A percentile compares a stretch with the other conserved stretches of the same genome.
These are phyloP conservation scores for Uloborus plumipes DNA, from an alignment of 2,888 invertebrate species.

Conservation along the genomic window DNA sequence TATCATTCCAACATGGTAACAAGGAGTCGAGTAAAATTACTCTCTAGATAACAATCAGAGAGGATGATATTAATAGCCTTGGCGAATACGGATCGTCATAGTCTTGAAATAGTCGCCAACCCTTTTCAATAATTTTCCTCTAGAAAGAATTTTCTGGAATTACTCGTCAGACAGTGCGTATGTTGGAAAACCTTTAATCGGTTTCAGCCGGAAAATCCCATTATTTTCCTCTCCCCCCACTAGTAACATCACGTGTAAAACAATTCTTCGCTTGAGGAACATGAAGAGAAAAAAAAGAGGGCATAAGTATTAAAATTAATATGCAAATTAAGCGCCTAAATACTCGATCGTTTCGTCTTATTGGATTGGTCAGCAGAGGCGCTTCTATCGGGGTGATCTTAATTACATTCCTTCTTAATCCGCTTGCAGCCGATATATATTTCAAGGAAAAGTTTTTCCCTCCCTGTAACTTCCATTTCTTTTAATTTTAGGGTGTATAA, in stretches of 20 bases:
- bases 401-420: slow-evolving; percentile 56
- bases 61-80: slow-evolving; percentile 19
- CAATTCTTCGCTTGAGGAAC: slow-evolving; percentile 18
- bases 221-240: slow-evolving; percentile 31
- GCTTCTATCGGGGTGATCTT: slow-evolving; percentile 43
- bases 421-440: slow-evolving; percentile 36
- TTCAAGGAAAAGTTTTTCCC: slow-evolving; percentile 19
- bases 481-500: slow-evolving; percentile 26
- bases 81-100: slow-evolving; percentile 5
- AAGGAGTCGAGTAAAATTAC: neutral
- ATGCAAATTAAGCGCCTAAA: slow-evolving; percentile 62
- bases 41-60: slow-evolving; percentile 25
- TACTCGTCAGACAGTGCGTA: neutral
- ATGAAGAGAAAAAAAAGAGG: neutral
- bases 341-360: slow-evolving; percentile 53
- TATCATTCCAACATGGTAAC: no score
- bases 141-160: slow-evolving; percentile 9
- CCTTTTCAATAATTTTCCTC: slow-evolving; percentile 35
- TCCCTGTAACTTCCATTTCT: slow-evolving; percentile 9
- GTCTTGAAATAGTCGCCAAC: slow-evolving; percentile 6
- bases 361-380: slow-evolving; percentile 59
- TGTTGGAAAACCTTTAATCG: slow-evolving; percentile 34
- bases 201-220: slow-evolving; percentile 38
- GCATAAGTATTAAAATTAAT: slow-evolving; percentile 58
- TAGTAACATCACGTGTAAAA: slow-evolving; percentile 37